Base-by-base conservation (phyloP, 2,797 vertebrate species). In the Alca torda region DNA sequence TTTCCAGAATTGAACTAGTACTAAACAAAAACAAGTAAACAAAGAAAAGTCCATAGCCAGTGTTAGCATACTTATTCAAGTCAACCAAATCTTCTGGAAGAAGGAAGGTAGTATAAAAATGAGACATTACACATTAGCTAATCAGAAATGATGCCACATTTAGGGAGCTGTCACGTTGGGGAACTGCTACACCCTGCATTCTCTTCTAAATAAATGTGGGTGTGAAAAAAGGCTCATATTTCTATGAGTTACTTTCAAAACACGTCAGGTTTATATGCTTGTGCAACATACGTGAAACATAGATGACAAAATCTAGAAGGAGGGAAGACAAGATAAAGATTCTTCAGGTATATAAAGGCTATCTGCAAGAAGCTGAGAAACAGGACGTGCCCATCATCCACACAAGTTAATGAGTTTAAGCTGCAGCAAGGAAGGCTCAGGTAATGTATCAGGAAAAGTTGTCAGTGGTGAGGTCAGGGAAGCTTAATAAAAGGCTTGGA, bases 381-480 rank as follows among this genome's bases (percentile, higher is more conserved):
- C 45, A 45, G 45, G 60, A 67, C n/a, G 33, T 12, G 33, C 19
- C 4, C 14, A n/a, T 23, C 6, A 2, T 39, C 43, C 16, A n/a
- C 7, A 63, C 30, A 67, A 35, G 14, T 37, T 57, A 67, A 76
- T 10, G 50, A 76, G 33, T 16, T 88, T 75, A 51, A 61, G 41
- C 16, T 61, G 48, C 63, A 61, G 30, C 43, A 81, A 45, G 18
- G 45, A 45, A 10, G 45, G 45, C 45, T 45, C 45, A 60, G 53
- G 18, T 45, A 46, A 61, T 4, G 11, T 28, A 84, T 45, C 20
- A 51, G 31, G 74, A 84, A 75, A 88, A 45, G 9, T 30, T 60
- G 72, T 56, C 2, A 1, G 9, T 50, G 43, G 13, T 30, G n/a
- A n/a, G 16, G 19, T 35, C 1, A 1, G 13, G 28, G 21, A 84